Evolutionary conservation across 2,888 invertebrate genomes (phyloP).

Genomic region (Aricia artaxerxes): DNA sequence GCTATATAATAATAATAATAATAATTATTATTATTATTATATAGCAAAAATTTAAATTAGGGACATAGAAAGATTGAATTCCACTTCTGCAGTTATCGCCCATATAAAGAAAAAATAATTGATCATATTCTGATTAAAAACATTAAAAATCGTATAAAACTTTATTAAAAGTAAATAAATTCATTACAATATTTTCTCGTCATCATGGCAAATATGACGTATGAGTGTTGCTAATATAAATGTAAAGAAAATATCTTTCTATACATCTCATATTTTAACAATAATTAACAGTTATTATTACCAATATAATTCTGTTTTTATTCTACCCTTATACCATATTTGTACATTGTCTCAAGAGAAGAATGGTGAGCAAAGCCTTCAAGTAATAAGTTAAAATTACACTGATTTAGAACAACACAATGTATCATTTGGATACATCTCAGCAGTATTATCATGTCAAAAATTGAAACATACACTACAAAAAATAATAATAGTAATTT

Average conservation of each 20-base stretch:
- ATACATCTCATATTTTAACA: conserved; percentile 56
- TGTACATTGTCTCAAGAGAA: conserved; percentile 53
- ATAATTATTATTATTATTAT: no score
- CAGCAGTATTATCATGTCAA: no score
- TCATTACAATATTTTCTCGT: conserved; percentile 57
- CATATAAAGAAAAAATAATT: background rate
- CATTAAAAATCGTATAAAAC: background rate
- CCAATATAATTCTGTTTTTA: conserved; percentile 54
- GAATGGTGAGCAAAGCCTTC: conserved; percentile 42
- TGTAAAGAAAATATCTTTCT: conserved; percentile 40
- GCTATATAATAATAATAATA: no score
- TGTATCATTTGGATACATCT: background rate
- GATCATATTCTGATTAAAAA: background rate
- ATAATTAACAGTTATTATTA: conserved; percentile 60
- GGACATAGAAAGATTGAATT: background rate
- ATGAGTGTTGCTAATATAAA: conserved; percentile 57
- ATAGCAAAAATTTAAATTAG: no score
- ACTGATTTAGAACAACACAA: background rate
- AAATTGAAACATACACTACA: no score
- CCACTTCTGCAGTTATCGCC: background rate
- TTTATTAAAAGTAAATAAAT: conserved; percentile 41
- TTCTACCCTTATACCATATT: conserved; percentile 44
- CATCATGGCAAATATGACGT: conserved; percentile 61
- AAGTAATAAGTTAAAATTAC: background rate
- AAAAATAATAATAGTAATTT: no score